Base-by-base conservation (phyloP, 1,140 invertebrate species). In the Aricia agestis region DNA sequence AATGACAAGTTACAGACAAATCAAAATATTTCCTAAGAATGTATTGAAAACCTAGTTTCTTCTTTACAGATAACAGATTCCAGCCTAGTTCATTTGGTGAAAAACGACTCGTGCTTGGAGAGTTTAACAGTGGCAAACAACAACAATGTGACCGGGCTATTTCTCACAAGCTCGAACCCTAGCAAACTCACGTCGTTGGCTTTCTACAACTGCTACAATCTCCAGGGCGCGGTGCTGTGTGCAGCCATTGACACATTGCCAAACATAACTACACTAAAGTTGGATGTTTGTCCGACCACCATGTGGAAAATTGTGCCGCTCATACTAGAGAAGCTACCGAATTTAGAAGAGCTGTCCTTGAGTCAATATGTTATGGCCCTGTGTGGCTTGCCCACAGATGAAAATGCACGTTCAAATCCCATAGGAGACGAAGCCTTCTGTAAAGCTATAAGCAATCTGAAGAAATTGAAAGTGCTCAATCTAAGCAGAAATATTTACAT, bases 151-250 rank as follows among this genome's bases (percentile, higher is more conserved):
- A 89, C 87, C 0, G 91, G 91, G 0, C 72, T 87, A 36, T 91
- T 92, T 67, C 79, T 92, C 3, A 86, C 83, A 0, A 81, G 83
- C 1, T 72, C 80, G 0, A 82, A 79, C 15, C 79, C 83, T 10
- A 71, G 76, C 1, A 81, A 79, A 25, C 70, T 92, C 5, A 82
- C 77, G n/a, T 83, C 87, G 0, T 74, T 92, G 6, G 66, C 84
- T 1, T 89, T 92, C 70, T 86, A 86, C 69, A 89, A 89, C 73
- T 90, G 90, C 76, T 90, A 86, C 74, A 86, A 79, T 65, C 79
- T 91, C 0, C 87, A 90, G 70, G 86, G 85, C 4, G 83, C 85
- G 0, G 82, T 89, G 0, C 75, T 92, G 0, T 76, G 76, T 25
- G 79, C 86, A 0, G 87, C 83, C 13, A 74, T 90, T 9, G 82